These are phyloP conservation scores for Hyaena hyaena DNA, from an alignment of 2,113 vertebrate genomes.

Conservation along the genomic window DNA sequence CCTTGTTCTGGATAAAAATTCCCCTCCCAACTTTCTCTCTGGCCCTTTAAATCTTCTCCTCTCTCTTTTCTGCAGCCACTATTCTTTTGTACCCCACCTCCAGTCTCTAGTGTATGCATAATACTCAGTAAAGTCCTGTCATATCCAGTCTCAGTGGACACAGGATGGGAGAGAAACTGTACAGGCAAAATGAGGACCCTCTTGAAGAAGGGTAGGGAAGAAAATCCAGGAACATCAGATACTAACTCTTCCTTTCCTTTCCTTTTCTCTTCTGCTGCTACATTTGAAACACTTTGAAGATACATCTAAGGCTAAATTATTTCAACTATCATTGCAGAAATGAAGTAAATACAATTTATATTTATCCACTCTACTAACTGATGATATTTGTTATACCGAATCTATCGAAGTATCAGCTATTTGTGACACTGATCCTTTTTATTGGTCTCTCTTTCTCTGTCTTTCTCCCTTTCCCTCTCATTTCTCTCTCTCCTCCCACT, in stretches of 20 bases:
- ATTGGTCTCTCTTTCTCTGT: not conserved
- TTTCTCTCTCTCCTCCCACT: not conserved
- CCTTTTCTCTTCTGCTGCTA: not conserved
- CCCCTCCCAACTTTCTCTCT: not conserved
- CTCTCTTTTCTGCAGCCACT: not conserved
- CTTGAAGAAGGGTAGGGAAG: not conserved
- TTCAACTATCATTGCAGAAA: not conserved
- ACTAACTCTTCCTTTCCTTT: not conserved
- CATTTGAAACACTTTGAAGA: not conserved
- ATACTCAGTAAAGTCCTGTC: not conserved
- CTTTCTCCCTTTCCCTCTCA: not conserved
- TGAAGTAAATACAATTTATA: slow-evolving; percentile 13
- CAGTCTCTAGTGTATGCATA: not conserved
- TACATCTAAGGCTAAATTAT: not conserved
- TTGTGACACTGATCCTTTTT: not conserved
- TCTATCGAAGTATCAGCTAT: not conserved
- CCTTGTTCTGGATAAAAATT: not conserved
- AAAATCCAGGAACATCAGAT: not conserved
- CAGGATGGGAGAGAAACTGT: not conserved
- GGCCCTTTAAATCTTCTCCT: not conserved
- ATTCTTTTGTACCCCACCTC: not conserved
- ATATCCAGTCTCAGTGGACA: not conserved
- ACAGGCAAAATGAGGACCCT: not conserved
- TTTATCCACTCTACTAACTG: not conserved
- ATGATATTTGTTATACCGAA: not conserved